Evolutionary conservation across 1,140 invertebrate genomes (phyloP).

Genomic region (Halictus rubicundus): DNA sequence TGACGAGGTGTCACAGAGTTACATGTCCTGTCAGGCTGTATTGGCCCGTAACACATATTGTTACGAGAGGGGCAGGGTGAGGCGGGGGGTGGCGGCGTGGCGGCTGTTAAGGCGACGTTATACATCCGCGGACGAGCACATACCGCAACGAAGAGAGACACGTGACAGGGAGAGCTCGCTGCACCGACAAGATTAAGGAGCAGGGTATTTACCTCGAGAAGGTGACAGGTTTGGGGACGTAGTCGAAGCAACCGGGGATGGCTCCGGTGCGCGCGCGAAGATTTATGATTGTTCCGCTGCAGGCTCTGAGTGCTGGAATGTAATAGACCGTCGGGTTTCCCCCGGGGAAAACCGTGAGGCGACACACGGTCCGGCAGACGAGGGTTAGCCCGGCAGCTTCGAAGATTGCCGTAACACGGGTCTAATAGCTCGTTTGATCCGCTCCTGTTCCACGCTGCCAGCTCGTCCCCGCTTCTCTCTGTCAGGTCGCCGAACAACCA

Average conservation of each 20-base stretch:
- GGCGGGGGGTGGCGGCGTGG: background rate
- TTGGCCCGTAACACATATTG: constrained; percentile 44
- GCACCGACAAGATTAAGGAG: constrained; percentile 66
- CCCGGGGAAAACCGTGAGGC: constrained; percentile 44
- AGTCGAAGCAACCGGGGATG: constrained; percentile 58
- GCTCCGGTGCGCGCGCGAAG: constrained; percentile 40
- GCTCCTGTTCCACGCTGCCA: constrained; percentile 53
- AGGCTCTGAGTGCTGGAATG: constrained; percentile 54
- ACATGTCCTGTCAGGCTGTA: constrained; percentile 28
- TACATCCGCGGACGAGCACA: constrained; percentile 36
- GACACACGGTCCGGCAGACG: constrained; percentile 55
- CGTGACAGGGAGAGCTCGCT: constrained; percentile 53
- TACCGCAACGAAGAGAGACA: constrained; percentile 47
- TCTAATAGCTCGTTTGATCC: constrained; percentile 74
- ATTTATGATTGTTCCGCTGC: constrained; percentile 66
- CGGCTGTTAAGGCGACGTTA: constrained; percentile 38
- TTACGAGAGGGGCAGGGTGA: constrained; percentile 4
- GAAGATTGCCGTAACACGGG: constrained; percentile 64
- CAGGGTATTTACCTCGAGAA: constrained; percentile 65
- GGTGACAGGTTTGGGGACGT: constrained; percentile 56
- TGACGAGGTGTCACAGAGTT: constrained; percentile 12
- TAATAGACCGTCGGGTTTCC: constrained; percentile 61
- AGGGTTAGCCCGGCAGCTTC: constrained; percentile 52
- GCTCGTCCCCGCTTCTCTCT: constrained; percentile 52
- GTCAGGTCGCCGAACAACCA: background rate